Base-by-base conservation (phyloP, 2,888 invertebrate species). In the Latrodectus elegans region DNA sequence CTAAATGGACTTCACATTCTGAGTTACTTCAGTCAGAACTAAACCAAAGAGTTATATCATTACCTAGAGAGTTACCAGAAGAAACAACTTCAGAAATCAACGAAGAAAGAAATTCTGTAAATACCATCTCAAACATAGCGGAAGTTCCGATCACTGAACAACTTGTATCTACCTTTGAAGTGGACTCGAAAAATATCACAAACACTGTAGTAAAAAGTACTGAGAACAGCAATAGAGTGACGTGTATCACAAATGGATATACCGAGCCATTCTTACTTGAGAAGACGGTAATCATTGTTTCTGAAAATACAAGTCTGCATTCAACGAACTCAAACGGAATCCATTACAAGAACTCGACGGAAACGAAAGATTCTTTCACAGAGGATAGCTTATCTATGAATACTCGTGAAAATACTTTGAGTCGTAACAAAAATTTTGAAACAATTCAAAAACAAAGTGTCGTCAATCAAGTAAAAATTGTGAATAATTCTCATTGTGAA, bases 1-100 rank as follows among this genome's bases (percentile, higher is more conserved):
- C 82, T n/a, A 88, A 88, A 70, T 88, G 87, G 87, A 83, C 78
- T 8, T 88, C 87, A 51, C 87, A 88, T 52, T 77, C 77, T 52
- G 87, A 88, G 26, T 60, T 88, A 10, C 81, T 67, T 0, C 77
- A 75, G 8, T n/a, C 52, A n/a, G 77, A 81, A 74, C 49, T 52
- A n/a, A 77, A 53, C 6, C 51, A 22, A 51, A 60, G 55, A 55
- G 55, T 55, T 55, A 55, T 55, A 55, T 15, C 55, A 14, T 55
- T 55, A 55, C 55, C 11, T 22, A 22, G 22, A 22, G 22, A 22
- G 22, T 22, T 22, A 22, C 22, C 22, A 22, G 22, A 22, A 22
- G 22, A 22, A 22, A 67, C 17, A 67, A n/a, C 4, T 17, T 22
- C 22, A 1, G 22, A 22, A 22, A 22, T 1, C 22, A 22, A 22